Evolutionary conservation across 2,888 invertebrate genomes (phyloP), one percentile per base, ranked within the genome.

Genomic region (Scaptomyza reducta): DNA sequence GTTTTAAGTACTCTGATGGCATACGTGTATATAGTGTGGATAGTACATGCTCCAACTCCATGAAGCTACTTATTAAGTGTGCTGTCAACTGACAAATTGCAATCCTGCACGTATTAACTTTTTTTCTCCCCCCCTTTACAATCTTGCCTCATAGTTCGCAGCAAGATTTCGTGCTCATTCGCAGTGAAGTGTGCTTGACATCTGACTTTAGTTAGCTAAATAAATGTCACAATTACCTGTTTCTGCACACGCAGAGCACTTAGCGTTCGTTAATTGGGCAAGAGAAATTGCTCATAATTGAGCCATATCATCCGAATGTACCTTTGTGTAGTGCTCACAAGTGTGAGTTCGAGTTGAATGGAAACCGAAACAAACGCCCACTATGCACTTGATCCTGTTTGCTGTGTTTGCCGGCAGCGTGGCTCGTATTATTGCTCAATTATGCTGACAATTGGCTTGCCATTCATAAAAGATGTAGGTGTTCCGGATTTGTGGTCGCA

Each of bases 301-400:
- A 31, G 25, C 25, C 5, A 5, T 5, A 25, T 25, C 4, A 62
- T 22, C 40, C 16, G n/a, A n/a, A n/a, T n/a, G n/a, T n/a, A n/a
- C n/a, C n/a, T 22, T 38, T 18, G 11, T 40, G 11, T 10, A 18
- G 18, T n/a, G 11, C 14, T 3, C 35, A 61, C 53, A 38, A 38
- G 40, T 10, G 3, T 31, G 31, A 1, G 31, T 10, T 2, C 5
- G 40, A 31, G 4, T 35, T 5, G 41, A 57, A 46, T 25, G 22
- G 13, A 63, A 70, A 82, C 59, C 80, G 88, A 87, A 88, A 88
- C 87, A 88, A 80, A 87, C 88, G 85, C 83, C 83, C 71, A 71
- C 77, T 0, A 41, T 55, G 55, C 69, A 57, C 13, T 47, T 42
- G 14, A 9, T 54, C n/a, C n/a, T 22, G 33, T 5, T 11, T 18